A percentile compares a stretch with the other conserved stretches of the same genome.
These are phyloP conservation scores for Drosophila sp. DNA, from an alignment of 1,140 invertebrate genomes.

Conservation along the genomic window DNA sequence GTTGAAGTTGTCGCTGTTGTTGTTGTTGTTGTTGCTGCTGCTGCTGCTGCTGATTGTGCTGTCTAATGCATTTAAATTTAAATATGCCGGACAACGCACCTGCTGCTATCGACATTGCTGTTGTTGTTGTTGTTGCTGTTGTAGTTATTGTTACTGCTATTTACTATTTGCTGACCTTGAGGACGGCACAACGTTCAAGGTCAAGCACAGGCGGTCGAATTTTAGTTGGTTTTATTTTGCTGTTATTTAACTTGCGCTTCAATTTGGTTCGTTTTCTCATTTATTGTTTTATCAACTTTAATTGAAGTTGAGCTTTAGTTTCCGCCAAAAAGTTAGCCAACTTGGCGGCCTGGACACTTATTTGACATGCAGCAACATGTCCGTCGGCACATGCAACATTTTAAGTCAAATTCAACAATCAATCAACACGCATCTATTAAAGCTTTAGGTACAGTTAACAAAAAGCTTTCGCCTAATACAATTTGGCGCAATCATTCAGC, in stretches of 20 bases:
- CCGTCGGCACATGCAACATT: neutral
- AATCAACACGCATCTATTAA: slow-evolving; percentile 35
- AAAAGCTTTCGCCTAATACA: slow-evolving; percentile 17
- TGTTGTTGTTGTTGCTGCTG: slow-evolving; percentile 20
- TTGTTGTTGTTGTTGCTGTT: neutral
- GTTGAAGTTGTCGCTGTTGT: slow-evolving; percentile 21
- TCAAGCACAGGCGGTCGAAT: slow-evolving; percentile 35
- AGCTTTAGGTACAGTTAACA: slow-evolving; percentile 5
- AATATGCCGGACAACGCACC: slow-evolving; percentile 48
- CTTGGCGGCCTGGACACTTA: neutral
- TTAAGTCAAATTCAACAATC: slow-evolving; percentile 32
- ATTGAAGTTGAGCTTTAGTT: slow-evolving; percentile 1
- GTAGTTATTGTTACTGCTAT: slow-evolving; percentile 1
- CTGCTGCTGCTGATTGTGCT: slow-evolving; percentile 16
- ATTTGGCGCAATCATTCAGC: no score
- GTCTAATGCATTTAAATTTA: slow-evolving; percentile 59
- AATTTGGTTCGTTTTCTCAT: slow-evolving; percentile 6
- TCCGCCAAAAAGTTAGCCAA: neutral
- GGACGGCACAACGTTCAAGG: slow-evolving; percentile 38
- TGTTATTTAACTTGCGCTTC: slow-evolving; percentile 41
- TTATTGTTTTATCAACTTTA: neutral
- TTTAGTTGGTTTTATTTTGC: slow-evolving; percentile 11
- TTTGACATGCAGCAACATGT: slow-evolving; percentile 1
- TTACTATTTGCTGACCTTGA: slow-evolving; percentile 41
- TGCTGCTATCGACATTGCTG: slow-evolving; percentile 14